A percentile compares a stretch with the other conserved stretches of the same genome.
These are phyloP conservation scores for Poicephalus gulielmi DNA, from an alignment of 2,113 vertebrate genomes.

Conservation along the genomic window DNA sequence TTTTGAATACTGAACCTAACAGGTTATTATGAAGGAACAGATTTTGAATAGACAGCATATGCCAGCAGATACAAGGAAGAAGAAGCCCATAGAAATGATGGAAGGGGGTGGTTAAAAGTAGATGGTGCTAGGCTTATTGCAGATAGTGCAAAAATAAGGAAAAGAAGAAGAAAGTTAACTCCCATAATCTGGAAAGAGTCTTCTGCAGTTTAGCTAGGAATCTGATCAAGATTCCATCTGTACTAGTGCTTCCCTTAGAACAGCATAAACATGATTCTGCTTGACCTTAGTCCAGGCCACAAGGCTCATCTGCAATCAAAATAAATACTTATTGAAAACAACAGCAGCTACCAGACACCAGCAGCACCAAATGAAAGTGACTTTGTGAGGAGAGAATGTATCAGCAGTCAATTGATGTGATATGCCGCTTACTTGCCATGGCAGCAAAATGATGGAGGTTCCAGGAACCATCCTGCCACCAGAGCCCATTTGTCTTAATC, in stretches of 20 bases:
- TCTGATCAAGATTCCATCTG: not conserved
- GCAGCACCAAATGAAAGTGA: not conserved
- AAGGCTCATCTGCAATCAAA: not conserved
- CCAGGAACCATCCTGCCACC: not conserved
- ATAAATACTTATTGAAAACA: conserved; percentile 2
- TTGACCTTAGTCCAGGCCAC: not conserved
- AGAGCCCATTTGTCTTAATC: not conserved
- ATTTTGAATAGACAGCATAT: not conserved
- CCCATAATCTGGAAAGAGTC: not conserved
- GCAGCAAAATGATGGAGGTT: not conserved
- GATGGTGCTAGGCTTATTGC: not conserved
- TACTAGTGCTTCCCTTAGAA: not conserved
- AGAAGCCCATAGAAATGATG: not conserved
- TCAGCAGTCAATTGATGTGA: not conserved
- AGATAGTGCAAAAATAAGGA: not conserved
- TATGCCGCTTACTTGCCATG: fast-evolving
- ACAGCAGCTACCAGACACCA: not conserved
- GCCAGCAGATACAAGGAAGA: not conserved
- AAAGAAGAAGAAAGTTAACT: not conserved
- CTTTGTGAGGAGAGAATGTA: not conserved
- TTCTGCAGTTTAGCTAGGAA: not conserved
- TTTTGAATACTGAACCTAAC: not conserved
- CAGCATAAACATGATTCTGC: not conserved
- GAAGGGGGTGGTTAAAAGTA: not conserved
- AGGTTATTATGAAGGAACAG: not conserved